phyloP scores from a whole-genome alignment of 2,113 vertebrate species.

The Chlamydotis undulata region DNA sequence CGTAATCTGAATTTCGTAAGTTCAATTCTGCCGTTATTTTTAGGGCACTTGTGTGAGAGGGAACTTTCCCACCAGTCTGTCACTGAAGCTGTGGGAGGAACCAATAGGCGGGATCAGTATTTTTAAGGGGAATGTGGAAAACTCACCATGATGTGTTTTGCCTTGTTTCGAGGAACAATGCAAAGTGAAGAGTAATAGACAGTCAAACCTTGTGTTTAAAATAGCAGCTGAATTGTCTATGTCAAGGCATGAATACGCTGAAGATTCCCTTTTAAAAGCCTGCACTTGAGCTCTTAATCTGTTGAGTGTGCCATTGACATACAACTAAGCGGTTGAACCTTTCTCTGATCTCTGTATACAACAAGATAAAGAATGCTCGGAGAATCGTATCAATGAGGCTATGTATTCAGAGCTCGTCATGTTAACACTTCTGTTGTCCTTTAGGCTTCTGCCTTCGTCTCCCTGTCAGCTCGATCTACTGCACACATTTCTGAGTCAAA shows the following conservation, averaged over 20 bases:
- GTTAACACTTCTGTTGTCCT: not conserved
- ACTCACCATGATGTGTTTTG: not conserved
- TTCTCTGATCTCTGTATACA: not conserved
- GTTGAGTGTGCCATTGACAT: not conserved
- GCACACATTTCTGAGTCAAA: not conserved
- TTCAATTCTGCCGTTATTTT: not conserved
- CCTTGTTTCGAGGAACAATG: not conserved
- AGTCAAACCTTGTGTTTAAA: not conserved
- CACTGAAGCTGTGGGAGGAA: not conserved
- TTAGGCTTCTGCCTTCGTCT: conserved; percentile 9
- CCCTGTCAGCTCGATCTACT: not conserved
- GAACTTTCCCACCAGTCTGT: not conserved
- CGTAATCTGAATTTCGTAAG: not conserved
- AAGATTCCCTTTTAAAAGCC: not conserved
- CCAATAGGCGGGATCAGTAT: not conserved
- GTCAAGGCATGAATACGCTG: not conserved
- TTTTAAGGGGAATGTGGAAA: not conserved
- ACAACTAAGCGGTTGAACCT: not conserved
- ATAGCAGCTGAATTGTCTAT: not conserved
- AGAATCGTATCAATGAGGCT: not conserved
- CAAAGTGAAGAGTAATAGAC: not conserved
- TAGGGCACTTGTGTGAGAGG: not conserved
- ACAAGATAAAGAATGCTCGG: conserved; percentile 15
- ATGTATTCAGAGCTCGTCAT: conserved; percentile 4
- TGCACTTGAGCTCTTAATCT: not conserved